Conservation (phyloP, 2,888 invertebrate species). For the Lucinisca nassula region DNA sequence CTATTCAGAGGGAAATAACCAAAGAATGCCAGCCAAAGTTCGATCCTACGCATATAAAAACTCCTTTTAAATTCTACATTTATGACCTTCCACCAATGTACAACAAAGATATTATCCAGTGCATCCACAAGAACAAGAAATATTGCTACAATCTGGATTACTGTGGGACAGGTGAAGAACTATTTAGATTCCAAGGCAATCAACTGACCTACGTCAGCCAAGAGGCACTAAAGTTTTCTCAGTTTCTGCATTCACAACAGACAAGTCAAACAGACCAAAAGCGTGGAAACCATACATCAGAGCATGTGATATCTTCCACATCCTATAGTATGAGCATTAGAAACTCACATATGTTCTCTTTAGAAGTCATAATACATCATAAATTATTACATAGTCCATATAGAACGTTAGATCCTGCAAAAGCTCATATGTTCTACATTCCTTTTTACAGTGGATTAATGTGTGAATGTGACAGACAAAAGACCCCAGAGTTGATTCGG, state of each 20-base stretch:
- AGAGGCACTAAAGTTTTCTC: neutral
- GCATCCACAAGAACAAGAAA: neutral
- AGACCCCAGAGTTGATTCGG: slow-evolving; percentile 26
- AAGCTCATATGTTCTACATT: slow-evolving; percentile 79
- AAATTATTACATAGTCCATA: slow-evolving; percentile 74
- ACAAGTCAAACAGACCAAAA: neutral
- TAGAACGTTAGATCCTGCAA: slow-evolving; percentile 64
- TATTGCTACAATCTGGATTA: neutral
- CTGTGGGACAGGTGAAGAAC: neutral
- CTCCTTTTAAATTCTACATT: neutral
- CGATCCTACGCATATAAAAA: no score
- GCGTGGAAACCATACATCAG: no score
- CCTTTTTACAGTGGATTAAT: slow-evolving; percentile 74
- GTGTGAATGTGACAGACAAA: slow-evolving; percentile 54
- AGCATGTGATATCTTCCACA: neutral
- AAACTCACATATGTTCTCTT: slow-evolving; percentile 73
- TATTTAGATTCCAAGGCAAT: neutral
- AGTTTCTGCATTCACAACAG: neutral
- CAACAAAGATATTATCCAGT: neutral
- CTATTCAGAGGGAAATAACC: no score
- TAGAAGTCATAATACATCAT: slow-evolving; percentile 78
- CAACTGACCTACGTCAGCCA: neutral
- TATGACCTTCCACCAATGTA: neutral
- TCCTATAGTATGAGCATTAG: slow-evolving; percentile 47
- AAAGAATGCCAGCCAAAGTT: no score